Percentiles rank a stretch among this genome's conserved stretches.
Conservation (phyloP, 2,113 vertebrate species). For the Amphiprion ocellaris region DNA sequence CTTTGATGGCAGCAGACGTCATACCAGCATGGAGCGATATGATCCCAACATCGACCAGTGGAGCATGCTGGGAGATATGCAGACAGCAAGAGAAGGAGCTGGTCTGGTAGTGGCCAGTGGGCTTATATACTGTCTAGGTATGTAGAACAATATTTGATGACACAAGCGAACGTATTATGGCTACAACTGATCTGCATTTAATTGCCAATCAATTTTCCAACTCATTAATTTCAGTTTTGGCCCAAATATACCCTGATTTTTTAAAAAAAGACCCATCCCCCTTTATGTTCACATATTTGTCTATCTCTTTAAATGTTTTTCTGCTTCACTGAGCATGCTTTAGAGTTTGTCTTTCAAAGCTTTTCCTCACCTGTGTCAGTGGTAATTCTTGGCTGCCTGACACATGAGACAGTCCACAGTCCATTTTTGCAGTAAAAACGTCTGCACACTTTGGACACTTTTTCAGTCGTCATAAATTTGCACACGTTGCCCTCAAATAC, state of each 20-base stretch:
- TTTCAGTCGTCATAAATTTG: neutral
- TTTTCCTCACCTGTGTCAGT: accelerated
- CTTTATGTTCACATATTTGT: too few species aligned
- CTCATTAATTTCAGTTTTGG: too few species aligned
- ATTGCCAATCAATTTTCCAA: too few species aligned
- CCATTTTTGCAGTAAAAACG: neutral
- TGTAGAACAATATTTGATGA: neutral
- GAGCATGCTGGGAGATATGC: conserved; percentile 99
- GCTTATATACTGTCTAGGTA: conserved; percentile 97
- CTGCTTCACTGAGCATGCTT: too few species aligned
- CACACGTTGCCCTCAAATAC: neutral
- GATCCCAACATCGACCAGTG: conserved; percentile 99
- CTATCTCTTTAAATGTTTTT: too few species aligned
- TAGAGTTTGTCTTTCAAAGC: neutral
- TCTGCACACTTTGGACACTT: neutral
- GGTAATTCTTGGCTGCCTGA: neutral
- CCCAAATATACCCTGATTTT: too few species aligned
- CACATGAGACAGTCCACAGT: conserved; percentile 1
- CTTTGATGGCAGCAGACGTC: conserved; percentile 96
- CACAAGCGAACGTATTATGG: neutral
- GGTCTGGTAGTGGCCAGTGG: conserved; percentile 97
- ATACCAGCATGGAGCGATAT: conserved; percentile 98
- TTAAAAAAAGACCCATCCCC: too few species aligned
- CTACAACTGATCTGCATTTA: too few species aligned
- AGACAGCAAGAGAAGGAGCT: conserved; percentile 96